phyloP scores from a whole-genome alignment of 1,140 invertebrate genomes.

The Pseudomyrmex cubaensis region DNA sequence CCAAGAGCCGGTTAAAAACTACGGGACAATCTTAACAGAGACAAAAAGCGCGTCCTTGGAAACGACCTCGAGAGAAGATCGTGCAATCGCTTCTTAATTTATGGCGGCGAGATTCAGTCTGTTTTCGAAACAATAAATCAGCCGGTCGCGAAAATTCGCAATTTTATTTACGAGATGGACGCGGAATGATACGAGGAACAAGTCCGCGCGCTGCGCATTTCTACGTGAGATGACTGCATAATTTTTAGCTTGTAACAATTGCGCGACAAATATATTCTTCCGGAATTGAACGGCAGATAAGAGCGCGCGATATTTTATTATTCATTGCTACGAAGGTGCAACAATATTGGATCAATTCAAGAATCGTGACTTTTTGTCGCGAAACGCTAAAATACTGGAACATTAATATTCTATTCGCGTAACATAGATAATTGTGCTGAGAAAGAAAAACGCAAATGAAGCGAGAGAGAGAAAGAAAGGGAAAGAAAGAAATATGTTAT shows the following conservation, averaged over 20 bases:
- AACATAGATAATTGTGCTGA: no score
- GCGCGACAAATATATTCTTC: conserved; percentile 17
- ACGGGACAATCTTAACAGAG: conserved; percentile 8
- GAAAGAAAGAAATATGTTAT: neutral
- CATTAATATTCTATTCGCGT: conserved; percentile 42
- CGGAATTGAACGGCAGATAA: neutral
- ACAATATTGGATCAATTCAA: conserved; percentile 6
- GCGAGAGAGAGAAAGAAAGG: no score
- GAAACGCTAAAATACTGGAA: neutral
- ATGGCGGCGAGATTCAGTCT: conserved; percentile 31
- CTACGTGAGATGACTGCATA: conserved; percentile 16
- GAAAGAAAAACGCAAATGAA: no score
- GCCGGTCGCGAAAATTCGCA: neutral
- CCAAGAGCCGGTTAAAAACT: conserved; percentile 2
- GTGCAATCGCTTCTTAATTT: conserved; percentile 37
- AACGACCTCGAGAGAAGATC: neutral
- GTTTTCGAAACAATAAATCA: conserved; percentile 52
- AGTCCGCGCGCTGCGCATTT: neutral
- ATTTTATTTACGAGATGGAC: conserved; percentile 32
- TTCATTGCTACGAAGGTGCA: conserved; percentile 13
- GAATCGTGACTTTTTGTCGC: conserved; percentile 9
- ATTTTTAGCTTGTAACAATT: conserved; percentile 2
- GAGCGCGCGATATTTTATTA: conserved; percentile 28
- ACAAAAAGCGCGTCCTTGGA: conserved; percentile 20
- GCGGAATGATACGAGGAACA: no score